phyloP scores from a whole-genome alignment of 92 coral and sea anemone genomes.

The Epizoanthus stellaris region DNA sequence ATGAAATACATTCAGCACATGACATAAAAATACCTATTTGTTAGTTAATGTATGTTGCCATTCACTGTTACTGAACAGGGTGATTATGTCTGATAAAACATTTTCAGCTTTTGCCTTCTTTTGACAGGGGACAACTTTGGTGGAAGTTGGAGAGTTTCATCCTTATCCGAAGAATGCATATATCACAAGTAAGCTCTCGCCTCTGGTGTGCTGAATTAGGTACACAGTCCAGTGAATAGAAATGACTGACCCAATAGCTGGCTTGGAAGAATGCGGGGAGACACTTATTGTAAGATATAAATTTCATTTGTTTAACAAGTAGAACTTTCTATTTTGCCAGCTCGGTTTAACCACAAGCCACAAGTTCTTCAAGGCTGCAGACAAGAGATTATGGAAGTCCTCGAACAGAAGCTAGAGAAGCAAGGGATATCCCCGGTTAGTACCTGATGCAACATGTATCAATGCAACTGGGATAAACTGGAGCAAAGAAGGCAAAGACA shows the following conservation, averaged over 20 bases:
- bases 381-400: constrained; percentile 80
- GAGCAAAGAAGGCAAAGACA: not conserved
- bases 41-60: too few species aligned
- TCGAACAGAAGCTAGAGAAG: constrained; percentile 80
- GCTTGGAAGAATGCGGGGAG: not conserved
- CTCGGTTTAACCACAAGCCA: constrained; percentile 83
- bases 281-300: too few species aligned
- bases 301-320: too few species aligned
- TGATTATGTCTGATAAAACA: too few species aligned
- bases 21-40: too few species aligned
- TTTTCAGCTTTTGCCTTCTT: not conserved
- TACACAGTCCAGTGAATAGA: too few species aligned
- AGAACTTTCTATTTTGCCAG: constrained; percentile 44
- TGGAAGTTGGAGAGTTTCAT: constrained; percentile 87
- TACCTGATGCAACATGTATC: not conserved
- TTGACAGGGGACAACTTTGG: constrained; percentile 80
- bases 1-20: too few species aligned
- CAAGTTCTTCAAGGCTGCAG: constrained; percentile 81
- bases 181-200: constrained; percentile 74
- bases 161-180: constrained; percentile 81
- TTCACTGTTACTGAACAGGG: too few species aligned
- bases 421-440: constrained; percentile 85
- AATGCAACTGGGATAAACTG: not conserved
- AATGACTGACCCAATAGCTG: not conserved
- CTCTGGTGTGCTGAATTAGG: not conserved